Evolutionary conservation across 2,888 invertebrate species (phyloP), one percentile per base, ranked within the genome.

Genomic region (Noctua janthe): DNA sequence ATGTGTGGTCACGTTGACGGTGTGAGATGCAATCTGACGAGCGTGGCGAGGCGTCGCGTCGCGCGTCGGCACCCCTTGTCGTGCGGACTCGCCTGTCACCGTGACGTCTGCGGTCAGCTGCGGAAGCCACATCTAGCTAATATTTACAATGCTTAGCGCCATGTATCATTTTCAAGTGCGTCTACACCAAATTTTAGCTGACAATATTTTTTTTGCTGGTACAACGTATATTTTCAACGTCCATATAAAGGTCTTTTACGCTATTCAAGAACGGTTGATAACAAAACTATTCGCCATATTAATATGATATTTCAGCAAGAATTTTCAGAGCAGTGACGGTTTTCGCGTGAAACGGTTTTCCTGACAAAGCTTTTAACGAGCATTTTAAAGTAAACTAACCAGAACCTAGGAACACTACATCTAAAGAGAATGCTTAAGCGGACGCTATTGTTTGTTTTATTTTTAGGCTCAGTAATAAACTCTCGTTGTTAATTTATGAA

Each of bases 1-100:
- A 95, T 94, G 94, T 94, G 93, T 91, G 93, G 91, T 88, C 93
- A 92, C 93, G 93, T 91, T 87, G 90, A 83, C 88, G 85, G 85
- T 82, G 87, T 83, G 86, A 86, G 90, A 86, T 88, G 89, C 81
- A 82, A 87, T 90, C 86, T 86, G 90, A 88, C 89, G 85, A 84
- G 81, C 83, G 83, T 76, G 69, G 76, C 75, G 76, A 59, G 13
- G 72, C 71, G 67, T 72, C 75, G 62, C 74, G 83, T 79, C 81
- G 76, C 78, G 78, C 77, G 78, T 78, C 78, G 81, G 80, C 80
- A 78, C 74, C 74, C 56, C 76, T 66, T 80, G 69, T 77, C 80
- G 81, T 75, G 74, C 66, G 69, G 78, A 81, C 71, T 76, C 82
- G 76, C 76, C 77, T 84, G 84, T 81, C 82, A 78, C 71, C 81